Conservation (phyloP, 2,113 vertebrate genomes). For the Clarias gariepinus region DNA sequence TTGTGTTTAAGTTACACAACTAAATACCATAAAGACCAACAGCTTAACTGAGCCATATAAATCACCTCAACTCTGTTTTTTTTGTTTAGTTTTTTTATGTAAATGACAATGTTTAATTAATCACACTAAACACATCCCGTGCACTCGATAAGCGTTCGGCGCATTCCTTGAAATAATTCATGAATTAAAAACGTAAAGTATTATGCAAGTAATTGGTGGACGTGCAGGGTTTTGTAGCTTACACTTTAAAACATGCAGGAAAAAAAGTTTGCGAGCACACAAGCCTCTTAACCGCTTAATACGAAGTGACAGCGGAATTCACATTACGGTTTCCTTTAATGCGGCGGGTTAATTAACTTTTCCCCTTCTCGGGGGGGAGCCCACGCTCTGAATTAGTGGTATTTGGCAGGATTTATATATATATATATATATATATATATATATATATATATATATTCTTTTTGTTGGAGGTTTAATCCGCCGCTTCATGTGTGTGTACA, state of each 20-base stretch:
- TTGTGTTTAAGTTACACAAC: background rate
- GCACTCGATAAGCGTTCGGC: background rate
- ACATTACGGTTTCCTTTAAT: constrained; percentile 21
- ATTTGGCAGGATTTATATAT: constrained; percentile 35
- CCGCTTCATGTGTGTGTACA: background rate
- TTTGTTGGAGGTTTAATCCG: constrained; percentile 30
- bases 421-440: too few species aligned
- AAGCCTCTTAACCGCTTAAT: constrained; percentile 1
- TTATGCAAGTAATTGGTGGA: background rate
- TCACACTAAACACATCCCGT: background rate
- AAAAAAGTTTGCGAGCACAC: background rate
- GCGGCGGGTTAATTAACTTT: constrained; percentile 39
- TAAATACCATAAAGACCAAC: constrained; percentile 16
- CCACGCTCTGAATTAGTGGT: constrained; percentile 30
- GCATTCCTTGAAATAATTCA: background rate
- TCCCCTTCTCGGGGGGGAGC: constrained; percentile 20
- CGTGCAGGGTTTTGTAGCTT: background rate
- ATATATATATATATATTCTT: background rate
- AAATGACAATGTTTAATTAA: constrained; percentile 1
- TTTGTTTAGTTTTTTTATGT: too few species aligned
- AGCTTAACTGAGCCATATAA: background rate
- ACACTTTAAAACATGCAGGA: background rate
- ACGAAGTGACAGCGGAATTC: constrained; percentile 40
- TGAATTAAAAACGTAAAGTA: background rate
- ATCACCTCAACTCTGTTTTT: too few species aligned